These are phyloP conservation scores for Rhynchotus rufescens DNA, from an alignment of 2,797 vertebrate species.

Conservation along the genomic window DNA sequence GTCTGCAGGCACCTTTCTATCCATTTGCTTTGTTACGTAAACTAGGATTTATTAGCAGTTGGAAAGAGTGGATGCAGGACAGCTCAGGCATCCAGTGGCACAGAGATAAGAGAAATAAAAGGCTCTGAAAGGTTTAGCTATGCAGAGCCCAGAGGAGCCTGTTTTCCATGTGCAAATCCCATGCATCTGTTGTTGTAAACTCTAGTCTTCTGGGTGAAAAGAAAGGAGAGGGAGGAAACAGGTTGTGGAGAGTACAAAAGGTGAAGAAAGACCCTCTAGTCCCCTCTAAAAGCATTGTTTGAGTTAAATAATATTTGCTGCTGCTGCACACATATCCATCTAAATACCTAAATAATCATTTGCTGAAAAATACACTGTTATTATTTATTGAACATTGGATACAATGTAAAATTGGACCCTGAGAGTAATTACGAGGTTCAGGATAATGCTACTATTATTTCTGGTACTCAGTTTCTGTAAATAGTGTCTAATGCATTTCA, in stretches of 20 bases:
- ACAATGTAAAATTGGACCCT: slow-evolving; percentile 55
- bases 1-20: background rate
- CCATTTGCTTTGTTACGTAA: background rate
- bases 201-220: background rate
- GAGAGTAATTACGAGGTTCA: slow-evolving; percentile 66
- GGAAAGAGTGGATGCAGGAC: background rate
- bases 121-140: background rate
- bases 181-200: background rate
- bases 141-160: background rate
- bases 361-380: slow-evolving; percentile 46
- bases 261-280: background rate
- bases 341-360: slow-evolving; percentile 57
- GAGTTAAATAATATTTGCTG: slow-evolving; percentile 27
- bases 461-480: slow-evolving; percentile 51
- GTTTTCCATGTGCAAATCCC: background rate
- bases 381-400: slow-evolving; percentile 59
- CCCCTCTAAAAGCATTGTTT: slow-evolving; percentile 15
- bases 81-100: background rate
- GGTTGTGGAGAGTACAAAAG: background rate
- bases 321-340: background rate
- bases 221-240: background rate
- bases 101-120: background rate
- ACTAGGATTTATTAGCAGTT: background rate
- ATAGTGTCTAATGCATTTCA: slow-evolving; percentile 62
- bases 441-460: slow-evolving; percentile 69